A percentile compares a stretch with the other conserved stretches of the same genome.
These are phyloP conservation scores for Beris morrisii DNA, from an alignment of 2,888 invertebrate species.

Conservation along the genomic window DNA sequence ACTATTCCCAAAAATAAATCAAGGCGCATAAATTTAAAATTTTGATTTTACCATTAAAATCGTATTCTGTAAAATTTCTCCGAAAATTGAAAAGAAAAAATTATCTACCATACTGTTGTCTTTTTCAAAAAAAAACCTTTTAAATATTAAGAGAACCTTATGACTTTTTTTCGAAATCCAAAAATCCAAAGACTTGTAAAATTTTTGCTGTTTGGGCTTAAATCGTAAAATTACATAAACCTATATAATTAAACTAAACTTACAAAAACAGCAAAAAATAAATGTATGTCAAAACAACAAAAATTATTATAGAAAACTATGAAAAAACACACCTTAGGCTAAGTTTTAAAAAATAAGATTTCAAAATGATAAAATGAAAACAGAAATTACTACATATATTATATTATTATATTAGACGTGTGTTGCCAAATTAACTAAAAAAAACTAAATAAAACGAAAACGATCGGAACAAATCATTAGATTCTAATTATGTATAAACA, in stretches of 20 bases:
- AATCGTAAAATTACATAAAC: slow-evolving; percentile 6
- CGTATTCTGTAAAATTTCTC: no score
- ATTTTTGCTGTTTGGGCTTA: slow-evolving; percentile 9
- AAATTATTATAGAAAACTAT: neutral
- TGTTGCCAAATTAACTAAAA: slow-evolving; percentile 30
- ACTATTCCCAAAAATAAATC: no score
- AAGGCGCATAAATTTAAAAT: no score
- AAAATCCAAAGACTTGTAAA: slow-evolving; percentile 25
- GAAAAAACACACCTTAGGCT: neutral
- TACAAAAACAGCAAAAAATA: neutral
- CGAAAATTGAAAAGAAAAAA: no score
- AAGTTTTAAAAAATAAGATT: slow-evolving; percentile 1
- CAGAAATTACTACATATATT: slow-evolving; percentile 11
- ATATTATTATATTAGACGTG: slow-evolving; percentile 18
- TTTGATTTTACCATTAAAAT: no score
- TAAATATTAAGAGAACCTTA: no score
- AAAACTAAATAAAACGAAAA: slow-evolving; percentile 20
- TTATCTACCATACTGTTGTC: slow-evolving; percentile 22
- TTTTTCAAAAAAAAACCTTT: slow-evolving; percentile 16
- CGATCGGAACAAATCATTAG: slow-evolving; percentile 29
- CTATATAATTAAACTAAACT: neutral
- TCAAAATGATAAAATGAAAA: slow-evolving; percentile 9
- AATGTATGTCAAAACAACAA: neutral
- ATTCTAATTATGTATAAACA: slow-evolving; percentile 21
- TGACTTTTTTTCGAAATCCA: slow-evolving; percentile 21